phyloP scores from a whole-genome alignment of 2,888 invertebrate species.

The Timema podura region DNA sequence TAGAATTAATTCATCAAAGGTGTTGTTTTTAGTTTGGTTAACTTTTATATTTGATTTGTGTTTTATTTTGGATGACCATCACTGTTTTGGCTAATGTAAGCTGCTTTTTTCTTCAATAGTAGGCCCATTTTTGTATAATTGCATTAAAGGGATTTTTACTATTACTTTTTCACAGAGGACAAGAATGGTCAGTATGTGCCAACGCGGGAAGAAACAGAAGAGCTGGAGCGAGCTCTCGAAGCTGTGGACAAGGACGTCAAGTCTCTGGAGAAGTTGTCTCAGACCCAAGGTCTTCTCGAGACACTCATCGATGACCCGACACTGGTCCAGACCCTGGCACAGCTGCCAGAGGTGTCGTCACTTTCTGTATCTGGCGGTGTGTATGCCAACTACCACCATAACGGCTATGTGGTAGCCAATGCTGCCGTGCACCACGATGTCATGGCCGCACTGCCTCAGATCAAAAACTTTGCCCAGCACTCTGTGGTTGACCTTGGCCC shows the following conservation, averaged over 20 bases:
- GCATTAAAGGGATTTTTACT: no score
- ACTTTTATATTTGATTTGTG: no score
- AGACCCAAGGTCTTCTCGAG: slow-evolving; percentile 55
- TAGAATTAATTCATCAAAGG: no score
- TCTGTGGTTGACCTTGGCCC: slow-evolving; percentile 19
- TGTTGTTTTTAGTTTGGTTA: no score
- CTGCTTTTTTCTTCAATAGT: no score
- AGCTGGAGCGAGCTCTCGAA: slow-evolving; percentile 79
- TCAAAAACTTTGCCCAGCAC: slow-evolving; percentile 19
- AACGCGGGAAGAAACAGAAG: slow-evolving; percentile 79
- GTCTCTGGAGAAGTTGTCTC: slow-evolving; percentile 63
- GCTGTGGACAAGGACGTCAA: slow-evolving; percentile 71
- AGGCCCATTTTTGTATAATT: no score
- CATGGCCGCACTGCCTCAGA: slow-evolving; percentile 14
- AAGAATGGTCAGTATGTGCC: slow-evolving; percentile 69
- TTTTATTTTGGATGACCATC: no score
- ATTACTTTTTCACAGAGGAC: slow-evolving; percentile 49
- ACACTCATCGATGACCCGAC: slow-evolving; percentile 56
- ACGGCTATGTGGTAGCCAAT: slow-evolving; percentile 26
- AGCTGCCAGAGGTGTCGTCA: slow-evolving; percentile 46
- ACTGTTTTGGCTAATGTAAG: no score
- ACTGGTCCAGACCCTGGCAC: slow-evolving; percentile 46
- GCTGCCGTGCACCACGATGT: slow-evolving; percentile 14
- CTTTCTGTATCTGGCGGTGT: slow-evolving; percentile 23
- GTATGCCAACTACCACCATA: slow-evolving; percentile 28